Evolutionary conservation across 2,113 vertebrate species (phyloP), one percentile per base, ranked within the genome.

Genomic region (Thamnaconus septentrionalis): DNA sequence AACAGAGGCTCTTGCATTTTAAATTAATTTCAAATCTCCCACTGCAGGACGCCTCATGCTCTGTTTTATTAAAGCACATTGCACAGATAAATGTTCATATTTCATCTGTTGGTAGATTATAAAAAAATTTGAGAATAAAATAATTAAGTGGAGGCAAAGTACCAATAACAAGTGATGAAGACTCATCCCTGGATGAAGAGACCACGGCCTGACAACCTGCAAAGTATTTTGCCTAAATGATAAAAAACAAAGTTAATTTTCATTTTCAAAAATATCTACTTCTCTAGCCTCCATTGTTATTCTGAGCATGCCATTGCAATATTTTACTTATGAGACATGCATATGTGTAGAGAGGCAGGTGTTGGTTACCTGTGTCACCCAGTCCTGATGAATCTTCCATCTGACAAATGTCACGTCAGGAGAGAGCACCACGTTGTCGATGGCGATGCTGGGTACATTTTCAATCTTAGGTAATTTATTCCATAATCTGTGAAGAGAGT

Each of bases 331-430:
- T 31, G 18, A 31, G 18, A 31, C 18, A 31, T 2, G 18, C 46
- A 47, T 4, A 47, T 9, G 46, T 7, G 7, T 8, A 48, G 8
- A 10, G 6, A 50, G 11, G 9, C 10, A 4, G 3, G 8, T 4
- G n/a, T n/a, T 50, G 5, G 12, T 91, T 72, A 92, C 87, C 87
- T 78, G 56, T 71, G 89, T 92, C 69, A 93, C 87, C 88, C 92
- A 91, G 71, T 90, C 92, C 72, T 79, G 74, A 11, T 91, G 88
- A 43, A 91, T 83, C 74, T 94, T 93, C 92, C 91, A 93, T 57
- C 67, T 76, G 66, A 90, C 74, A 4, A 80, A 93, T 31, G 75
- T 92, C 51, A 93, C 79, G 8, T 89, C 64, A 10, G 87, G 79
- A 80, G 81, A 93, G 8, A 81, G 56, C 55, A 70, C 41, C 4